A percentile compares a stretch with the other conserved stretches of the same genome.
phyloP scores from a whole-genome alignment of 1,140 invertebrate species.

The Rhopalosiphum padi region DNA sequence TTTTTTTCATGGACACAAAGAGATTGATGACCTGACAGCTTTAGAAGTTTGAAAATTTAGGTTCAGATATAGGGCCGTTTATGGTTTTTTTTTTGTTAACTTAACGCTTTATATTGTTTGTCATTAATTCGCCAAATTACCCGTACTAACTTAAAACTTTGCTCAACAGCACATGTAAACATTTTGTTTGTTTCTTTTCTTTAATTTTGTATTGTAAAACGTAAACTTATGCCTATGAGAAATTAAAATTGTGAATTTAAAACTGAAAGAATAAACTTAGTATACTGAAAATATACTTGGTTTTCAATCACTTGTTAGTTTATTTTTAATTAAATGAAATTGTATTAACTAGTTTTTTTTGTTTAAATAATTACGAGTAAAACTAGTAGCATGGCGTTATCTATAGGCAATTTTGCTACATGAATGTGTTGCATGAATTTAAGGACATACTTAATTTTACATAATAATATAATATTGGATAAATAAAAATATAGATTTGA shows the following conservation, averaged over 20 bases:
- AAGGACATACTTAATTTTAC: background rate
- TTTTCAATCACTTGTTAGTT: background rate
- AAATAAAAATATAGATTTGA: background rate
- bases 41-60: constrained; percentile 25
- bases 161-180: background rate
- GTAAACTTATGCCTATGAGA: no score
- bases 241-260: background rate
- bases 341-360: background rate
- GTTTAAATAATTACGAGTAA: background rate
- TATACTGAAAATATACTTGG: background rate
- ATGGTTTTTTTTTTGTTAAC: background rate
- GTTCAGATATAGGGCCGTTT: background rate
- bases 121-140: background rate
- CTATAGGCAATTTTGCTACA: constrained; percentile 29
- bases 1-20: background rate
- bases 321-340: background rate
- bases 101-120: background rate
- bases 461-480: background rate
- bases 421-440: background rate
- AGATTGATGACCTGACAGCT: constrained; percentile 40
- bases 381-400: constrained; percentile 13
- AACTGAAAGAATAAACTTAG: background rate
- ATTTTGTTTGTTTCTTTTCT: constrained; percentile 14
- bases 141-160: background rate
- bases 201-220: background rate